A percentile compares a stretch with the other conserved stretches of the same genome.
Conservation (phyloP, 2,113 vertebrate species). For the Pluvianellus socialis region DNA sequence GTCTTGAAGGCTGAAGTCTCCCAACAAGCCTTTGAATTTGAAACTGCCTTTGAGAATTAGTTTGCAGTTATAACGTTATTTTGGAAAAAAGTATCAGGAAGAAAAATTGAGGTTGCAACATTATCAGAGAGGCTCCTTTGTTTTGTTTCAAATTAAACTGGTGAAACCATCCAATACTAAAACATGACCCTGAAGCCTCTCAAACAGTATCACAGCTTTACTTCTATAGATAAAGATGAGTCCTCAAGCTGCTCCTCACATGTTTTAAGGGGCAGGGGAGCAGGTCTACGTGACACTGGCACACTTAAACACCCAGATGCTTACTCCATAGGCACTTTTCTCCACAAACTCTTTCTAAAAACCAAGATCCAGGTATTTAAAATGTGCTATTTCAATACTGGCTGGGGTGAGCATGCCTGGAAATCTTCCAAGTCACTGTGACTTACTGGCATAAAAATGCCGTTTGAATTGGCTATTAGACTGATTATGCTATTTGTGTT, state of each 20-base stretch:
- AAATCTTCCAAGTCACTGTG: not conserved
- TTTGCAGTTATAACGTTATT: not conserved
- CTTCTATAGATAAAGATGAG: not conserved
- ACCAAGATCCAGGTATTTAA: not conserved
- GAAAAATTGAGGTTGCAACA: not conserved
- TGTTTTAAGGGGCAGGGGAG: not conserved
- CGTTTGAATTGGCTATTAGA: not conserved
- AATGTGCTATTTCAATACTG: not conserved
- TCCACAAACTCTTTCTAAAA: not conserved
- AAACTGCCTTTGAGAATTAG: not conserved
- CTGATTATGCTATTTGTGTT: not conserved
- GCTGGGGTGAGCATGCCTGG: not conserved
- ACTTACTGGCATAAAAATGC: not conserved
- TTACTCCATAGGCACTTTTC: not conserved
- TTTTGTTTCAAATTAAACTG: not conserved
- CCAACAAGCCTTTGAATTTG: not conserved
- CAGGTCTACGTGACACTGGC: not conserved
- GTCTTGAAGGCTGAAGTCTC: not conserved
- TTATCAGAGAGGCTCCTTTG: not conserved
- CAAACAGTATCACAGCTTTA: accelerated
- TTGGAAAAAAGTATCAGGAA: not conserved
- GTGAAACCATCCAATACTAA: not conserved
- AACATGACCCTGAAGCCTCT: not conserved
- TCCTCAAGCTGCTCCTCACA: not conserved
- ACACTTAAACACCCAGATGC: not conserved